Base-by-base conservation (phyloP, 1,140 invertebrate genomes). In the Anoplolepis gracilipes region DNA sequence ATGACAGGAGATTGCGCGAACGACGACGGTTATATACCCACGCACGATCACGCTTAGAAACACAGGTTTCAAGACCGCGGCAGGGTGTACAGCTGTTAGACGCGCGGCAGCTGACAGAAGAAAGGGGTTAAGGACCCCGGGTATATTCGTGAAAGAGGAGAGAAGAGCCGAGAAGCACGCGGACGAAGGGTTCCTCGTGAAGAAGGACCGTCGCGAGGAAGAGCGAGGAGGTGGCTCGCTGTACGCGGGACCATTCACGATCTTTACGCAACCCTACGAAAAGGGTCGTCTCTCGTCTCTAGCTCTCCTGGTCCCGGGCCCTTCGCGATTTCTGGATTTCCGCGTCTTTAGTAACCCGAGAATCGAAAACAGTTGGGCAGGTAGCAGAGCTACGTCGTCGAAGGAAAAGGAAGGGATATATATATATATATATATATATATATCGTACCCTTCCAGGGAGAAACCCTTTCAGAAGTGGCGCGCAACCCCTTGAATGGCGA, bases 291-390 rank as follows among this genome's bases (percentile, higher is more conserved):
- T 36, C 73, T 67, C 75, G 46, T 67, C 76, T 67, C 76, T 77
- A 36, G 42, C 33, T 85, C 61, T 59, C 16, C 87, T 86, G 86
- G 85, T 89, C 82, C 84, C 82, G 85, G 84, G 73, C 91, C 92
- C 91, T 93, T 94, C 92, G 93, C 92, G 91, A 94, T 94, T 94
- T 94, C 88, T 94, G 93, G 92, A 94, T 94, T 94, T 94, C 93
- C 94, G 93, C 90, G 93, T 94, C 94, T 95, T 94, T 95, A 94
- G 93, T 94, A 94, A 94, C 91, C 90, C 78, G 93, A 95, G 94
- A 94, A 93, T 81, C 88, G 93, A 94, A 94, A 95, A 95, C 93
- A 94, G 84, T 89, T 86, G 89, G 90, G 92, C 93, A 94, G 93
- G 93, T 94, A 92, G 91, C 65, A 25, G 69, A n/a, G n/a, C n/a